phyloP scores from a whole-genome alignment of 2,113 vertebrate species.

The Rhinolophus sinicus region DNA sequence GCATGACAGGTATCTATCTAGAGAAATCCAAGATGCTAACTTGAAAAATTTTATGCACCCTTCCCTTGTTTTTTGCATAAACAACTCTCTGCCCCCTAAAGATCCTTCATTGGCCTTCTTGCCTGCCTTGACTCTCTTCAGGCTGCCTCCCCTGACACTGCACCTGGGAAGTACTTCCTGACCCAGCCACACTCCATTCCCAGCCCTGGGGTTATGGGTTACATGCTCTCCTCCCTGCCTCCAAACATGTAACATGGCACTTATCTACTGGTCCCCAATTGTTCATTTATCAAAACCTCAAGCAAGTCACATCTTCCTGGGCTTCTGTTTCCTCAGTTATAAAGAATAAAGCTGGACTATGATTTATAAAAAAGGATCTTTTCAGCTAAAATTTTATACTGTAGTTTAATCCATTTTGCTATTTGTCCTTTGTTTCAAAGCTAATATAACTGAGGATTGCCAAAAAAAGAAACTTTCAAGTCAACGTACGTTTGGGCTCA shows the following conservation, averaged over 20 bases:
- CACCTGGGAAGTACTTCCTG: not conserved
- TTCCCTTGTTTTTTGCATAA: slow-evolving; percentile 4
- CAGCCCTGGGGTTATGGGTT: not conserved
- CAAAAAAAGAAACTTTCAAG: slow-evolving; percentile 18
- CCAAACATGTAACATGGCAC: not conserved
- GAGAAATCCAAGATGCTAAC: too few relatives aligned
- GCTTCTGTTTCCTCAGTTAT: not conserved
- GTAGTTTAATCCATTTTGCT: not conserved
- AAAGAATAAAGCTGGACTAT: not conserved
- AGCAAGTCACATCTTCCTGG: not conserved
- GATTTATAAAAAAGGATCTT: not conserved
- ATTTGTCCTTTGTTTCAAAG: slow-evolving; percentile 33
- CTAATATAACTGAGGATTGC: not conserved
- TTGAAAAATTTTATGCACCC: not conserved
- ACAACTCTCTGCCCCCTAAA: not conserved
- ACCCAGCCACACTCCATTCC: not conserved
- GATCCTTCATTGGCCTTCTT: not conserved
- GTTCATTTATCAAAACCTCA: not conserved
- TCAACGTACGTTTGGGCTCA: not conserved
- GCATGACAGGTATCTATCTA: too few relatives aligned
- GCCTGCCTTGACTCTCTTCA: not conserved
- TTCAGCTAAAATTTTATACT: not conserved
- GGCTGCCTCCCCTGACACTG: not conserved
- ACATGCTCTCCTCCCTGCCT: not conserved
- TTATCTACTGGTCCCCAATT: not conserved